These are phyloP conservation scores for Fragum whitleyi DNA, from an alignment of 2,888 invertebrate genomes.

Conservation along the genomic window DNA sequence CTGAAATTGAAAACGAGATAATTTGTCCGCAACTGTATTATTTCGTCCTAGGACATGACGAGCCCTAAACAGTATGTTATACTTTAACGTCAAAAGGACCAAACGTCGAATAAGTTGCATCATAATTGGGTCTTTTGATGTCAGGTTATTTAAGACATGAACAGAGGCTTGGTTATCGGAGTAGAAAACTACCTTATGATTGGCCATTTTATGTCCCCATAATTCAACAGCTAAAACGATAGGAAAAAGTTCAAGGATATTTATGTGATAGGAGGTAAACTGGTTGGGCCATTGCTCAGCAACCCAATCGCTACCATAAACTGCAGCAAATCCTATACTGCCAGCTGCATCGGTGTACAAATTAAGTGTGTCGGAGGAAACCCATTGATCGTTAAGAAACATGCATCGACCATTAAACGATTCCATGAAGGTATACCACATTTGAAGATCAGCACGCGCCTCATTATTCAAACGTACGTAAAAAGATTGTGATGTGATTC, in stretches of 20 bases:
- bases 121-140: conserved; percentile 30
- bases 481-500: conserved; percentile 9
- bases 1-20: conserved; percentile 37
- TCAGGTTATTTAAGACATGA: conserved; percentile 28
- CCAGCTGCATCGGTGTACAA: conserved; percentile 49
- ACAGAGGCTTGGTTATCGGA: conserved; percentile 47
- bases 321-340: conserved; percentile 39
- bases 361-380: conserved; percentile 12
- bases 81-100: conserved; percentile 3
- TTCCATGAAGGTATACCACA: conserved; percentile 40
- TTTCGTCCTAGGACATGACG: conserved; percentile 6
- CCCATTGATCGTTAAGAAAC: conserved; percentile 50
- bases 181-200: conserved; percentile 34
- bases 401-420: conserved; percentile 54
- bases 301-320: conserved; percentile 41
- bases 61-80: conserved; percentile 27
- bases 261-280: conserved; percentile 19
- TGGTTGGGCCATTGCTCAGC: conserved; percentile 16
- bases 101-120: conserved; percentile 4
- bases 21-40: conserved; percentile 17
- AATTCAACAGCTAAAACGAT: conserved; percentile 33
- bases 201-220: conserved; percentile 44
- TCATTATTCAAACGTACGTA: conserved; percentile 28
- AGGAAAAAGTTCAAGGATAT: conserved; percentile 30
- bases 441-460: conserved; percentile 41